A percentile compares a stretch with the other conserved stretches of the same genome.
These are phyloP conservation scores for Sinocyclocheilus grahami DNA, from an alignment of 2,113 vertebrate genomes.

Conservation along the genomic window DNA sequence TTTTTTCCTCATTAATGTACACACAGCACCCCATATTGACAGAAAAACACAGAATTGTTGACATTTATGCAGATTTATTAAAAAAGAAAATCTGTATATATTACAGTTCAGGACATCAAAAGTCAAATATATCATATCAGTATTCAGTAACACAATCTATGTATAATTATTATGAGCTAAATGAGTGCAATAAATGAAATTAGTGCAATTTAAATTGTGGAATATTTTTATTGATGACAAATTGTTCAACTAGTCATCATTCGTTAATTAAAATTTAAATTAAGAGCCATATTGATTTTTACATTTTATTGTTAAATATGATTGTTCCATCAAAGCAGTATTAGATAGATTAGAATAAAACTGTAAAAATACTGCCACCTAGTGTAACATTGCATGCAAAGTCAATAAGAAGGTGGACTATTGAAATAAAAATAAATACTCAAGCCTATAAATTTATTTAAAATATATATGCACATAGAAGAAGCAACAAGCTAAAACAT, in stretches of 20 bases:
- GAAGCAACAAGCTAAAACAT: neutral
- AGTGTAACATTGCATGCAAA: slow-evolving; percentile 17
- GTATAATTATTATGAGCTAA: too few relatives aligned
- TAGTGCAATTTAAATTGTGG: neutral
- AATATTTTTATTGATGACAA: neutral
- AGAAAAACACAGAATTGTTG: too few relatives aligned
- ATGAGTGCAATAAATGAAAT: neutral
- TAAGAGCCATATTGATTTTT: neutral
- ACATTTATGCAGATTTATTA: too few relatives aligned
- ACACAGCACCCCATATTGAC: too few relatives aligned
- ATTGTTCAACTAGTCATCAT: neutral
- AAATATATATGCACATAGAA: neutral
- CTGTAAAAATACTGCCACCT: slow-evolving; percentile 36
- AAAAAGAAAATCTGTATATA: too few relatives aligned
- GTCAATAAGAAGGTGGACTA: neutral
- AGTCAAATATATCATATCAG: too few relatives aligned
- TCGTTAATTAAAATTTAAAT: neutral
- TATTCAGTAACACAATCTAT: too few relatives aligned
- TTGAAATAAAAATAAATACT: slow-evolving; percentile 16
- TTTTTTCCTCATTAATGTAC: too few relatives aligned
- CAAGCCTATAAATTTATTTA: neutral
- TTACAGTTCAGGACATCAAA: too few relatives aligned
- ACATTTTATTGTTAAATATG: neutral
- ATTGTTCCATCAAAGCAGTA: neutral
- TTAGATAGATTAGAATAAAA: slow-evolving; percentile 7